Evolutionary conservation across 1,140 invertebrate genomes (phyloP), one percentile per base, ranked within the genome.

Genomic region (Helicoverpa armigera): DNA sequence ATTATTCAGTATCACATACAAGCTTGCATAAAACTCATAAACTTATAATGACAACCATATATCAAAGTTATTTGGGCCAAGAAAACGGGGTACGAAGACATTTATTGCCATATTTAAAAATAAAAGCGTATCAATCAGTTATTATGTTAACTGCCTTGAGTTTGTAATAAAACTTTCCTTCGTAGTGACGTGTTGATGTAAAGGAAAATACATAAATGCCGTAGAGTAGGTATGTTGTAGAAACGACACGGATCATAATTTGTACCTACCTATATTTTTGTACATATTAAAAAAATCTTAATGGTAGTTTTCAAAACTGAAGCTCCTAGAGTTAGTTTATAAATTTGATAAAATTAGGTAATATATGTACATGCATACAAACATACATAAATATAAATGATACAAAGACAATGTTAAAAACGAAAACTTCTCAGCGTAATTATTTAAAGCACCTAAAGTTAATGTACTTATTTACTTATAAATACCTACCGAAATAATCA

Each of bases 81-180:
- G 10, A 54, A 73, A 56, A 43, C 31, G 35, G 14, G 58, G 43
- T 48, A 18, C 35, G 12, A 31, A 16, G 35, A 53, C 43, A 53
- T 77, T 77, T 65, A 77, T 63, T 65, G 60, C 35, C 35, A n/a
- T 60, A 31, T 23, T 63, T 77, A 77, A 48, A 77, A 60, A 77
- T 60, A 60, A 53, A 43, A 31, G 29, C 50, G 23, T 65, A 53
- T 67, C 75, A 67, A 65, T 54, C 60, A 77, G 50, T 54, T 65
- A 65, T 67, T 65, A 77, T 65, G 75, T 50, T 67, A 67, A 77
- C 29, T 65, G 51, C 75, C 75, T 77, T 77, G 75, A 67, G 9
- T 16, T 65, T 63, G 29, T 50, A n/a, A 77, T 67, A 67, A 60
- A 53, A 77, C 61, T 77, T 77, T 77, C 75, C 75, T 77, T 65